Evolutionary conservation across 1,140 invertebrate species (phyloP).

Genomic region (Gryllus bimaculatus): DNA sequence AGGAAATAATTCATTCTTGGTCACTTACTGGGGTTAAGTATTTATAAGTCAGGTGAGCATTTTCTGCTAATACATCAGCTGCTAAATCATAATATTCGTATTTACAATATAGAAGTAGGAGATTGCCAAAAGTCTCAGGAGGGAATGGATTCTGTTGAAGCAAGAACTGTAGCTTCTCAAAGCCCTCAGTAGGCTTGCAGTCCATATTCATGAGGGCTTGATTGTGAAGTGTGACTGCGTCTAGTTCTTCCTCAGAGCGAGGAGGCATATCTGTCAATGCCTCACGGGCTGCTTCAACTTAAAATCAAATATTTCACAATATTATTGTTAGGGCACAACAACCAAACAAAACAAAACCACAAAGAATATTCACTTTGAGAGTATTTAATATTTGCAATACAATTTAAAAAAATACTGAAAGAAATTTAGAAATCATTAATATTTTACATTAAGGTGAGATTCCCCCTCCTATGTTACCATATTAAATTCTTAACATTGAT

Average conservation of each 20-base stretch:
- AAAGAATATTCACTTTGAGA: not conserved
- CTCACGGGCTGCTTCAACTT: conserved; percentile 82
- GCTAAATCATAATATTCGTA: conserved; percentile 97
- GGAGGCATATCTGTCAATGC: conserved; percentile 97
- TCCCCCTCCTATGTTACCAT: too few species aligned
- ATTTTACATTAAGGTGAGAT: too few species aligned
- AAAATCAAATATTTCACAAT: conserved; percentile 19
- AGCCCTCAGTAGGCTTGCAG: conserved; percentile 79
- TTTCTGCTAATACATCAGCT: conserved; percentile 95
- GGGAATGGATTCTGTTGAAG: conserved; percentile 94
- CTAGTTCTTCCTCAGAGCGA: conserved; percentile 89
- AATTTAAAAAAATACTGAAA: not conserved
- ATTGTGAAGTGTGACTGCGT: conserved; percentile 96
- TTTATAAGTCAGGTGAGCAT: conserved; percentile 93
- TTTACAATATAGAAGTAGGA: conserved; percentile 91
- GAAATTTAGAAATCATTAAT: not conserved
- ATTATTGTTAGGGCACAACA: not conserved
- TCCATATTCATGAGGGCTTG: conserved; percentile 94
- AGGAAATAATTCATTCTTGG: not conserved
- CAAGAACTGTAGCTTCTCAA: conserved; percentile 95
- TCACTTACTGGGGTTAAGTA: conserved; percentile 75
- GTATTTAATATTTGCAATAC: too few species aligned
- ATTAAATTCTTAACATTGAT: too few species aligned
- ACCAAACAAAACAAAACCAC: not conserved
- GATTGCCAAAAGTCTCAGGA: conserved; percentile 94